Evolutionary conservation across 2,113 vertebrate species (phyloP), one percentile per base, ranked within the genome.

Genomic region (Xenus cinereus): DNA sequence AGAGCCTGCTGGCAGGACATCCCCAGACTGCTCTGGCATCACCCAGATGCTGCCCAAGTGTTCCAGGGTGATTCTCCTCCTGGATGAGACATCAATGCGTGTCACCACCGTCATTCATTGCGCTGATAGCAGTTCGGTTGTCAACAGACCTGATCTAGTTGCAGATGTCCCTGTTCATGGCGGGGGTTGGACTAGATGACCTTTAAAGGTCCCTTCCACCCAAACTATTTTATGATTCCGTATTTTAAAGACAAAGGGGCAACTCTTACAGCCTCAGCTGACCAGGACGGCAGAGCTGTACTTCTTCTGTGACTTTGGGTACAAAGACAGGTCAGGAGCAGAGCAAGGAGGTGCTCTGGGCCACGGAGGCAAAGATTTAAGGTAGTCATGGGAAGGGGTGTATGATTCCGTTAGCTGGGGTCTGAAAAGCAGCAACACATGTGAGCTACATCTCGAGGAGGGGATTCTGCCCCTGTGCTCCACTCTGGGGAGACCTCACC

Each of bases 281-380:
- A 24, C 54, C 15, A 3, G 32, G 12, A 3, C 9, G 7, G 22
- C 72, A 60, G 64, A 74, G 50, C 77, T 33, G 15, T 7, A 4
- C 54, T 77, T 89, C 92, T 56, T 62, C 67, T 68, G 22, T n/a
- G 46, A 16, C 43, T 37, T 54, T 2, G 43, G 30, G 46, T 23
- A 4, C 14, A 8, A 33, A 0, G 0, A 3, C n/a, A 50, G 22
- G 0, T 4, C 4, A 13, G 53, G 56, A 68, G 37, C 57, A 24
- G 48, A 8, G 18, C 57, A 20, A 24, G 64, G 50, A 59, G 66
- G 41, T 62, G 74, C 56, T 13, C 0, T 4, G 21, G 33, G 43
- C 35, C 2, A 2, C 9, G 28, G 32, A 76, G 53, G 10, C 9
- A 10, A 18, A 6, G 4, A 21, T n/a, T 86, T 16, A 8, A 71